phyloP scores from a whole-genome alignment of 2,113 vertebrate species.

The Sinocyclocheilus rhinocerous region DNA sequence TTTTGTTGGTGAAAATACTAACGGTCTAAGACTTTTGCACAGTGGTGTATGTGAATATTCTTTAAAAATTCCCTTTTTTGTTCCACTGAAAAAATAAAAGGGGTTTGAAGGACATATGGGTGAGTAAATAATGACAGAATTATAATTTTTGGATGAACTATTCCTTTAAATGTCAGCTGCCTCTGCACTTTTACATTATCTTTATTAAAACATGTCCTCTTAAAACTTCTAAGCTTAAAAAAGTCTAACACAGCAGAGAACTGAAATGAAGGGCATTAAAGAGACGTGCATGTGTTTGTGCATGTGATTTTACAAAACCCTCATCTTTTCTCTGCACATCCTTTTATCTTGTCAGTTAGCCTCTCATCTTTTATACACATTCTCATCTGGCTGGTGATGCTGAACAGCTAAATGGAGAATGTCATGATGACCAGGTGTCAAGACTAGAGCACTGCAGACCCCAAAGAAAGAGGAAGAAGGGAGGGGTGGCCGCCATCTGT shows the following conservation, averaged over 20 bases:
- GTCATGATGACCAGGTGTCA: slow-evolving; percentile 24
- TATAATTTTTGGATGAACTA: not conserved
- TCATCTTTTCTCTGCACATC: slow-evolving; percentile 1
- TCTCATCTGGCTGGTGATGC: slow-evolving; percentile 32
- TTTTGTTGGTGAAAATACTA: no score
- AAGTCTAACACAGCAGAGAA: slow-evolving; percentile 8
- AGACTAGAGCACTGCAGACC: slow-evolving; percentile 8
- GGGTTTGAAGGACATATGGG: not conserved
- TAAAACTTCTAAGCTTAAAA: slow-evolving; percentile 29
- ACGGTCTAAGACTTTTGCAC: no score
- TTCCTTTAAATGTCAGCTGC: slow-evolving; percentile 13
- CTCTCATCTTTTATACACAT: slow-evolving; percentile 10
- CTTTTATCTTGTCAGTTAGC: slow-evolving; percentile 7
- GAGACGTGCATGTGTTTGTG: not conserved
- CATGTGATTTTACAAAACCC: slow-evolving; percentile 10
- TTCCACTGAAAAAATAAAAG: not conserved
- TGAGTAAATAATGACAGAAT: not conserved
- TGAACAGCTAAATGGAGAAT: slow-evolving; percentile 25
- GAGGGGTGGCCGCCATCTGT: not conserved
- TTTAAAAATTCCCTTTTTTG: not conserved
- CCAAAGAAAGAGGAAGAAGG: not conserved
- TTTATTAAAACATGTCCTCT: not conserved
- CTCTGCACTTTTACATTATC: not conserved
- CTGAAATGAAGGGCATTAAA: not conserved
- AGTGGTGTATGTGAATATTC: not conserved